Evolutionary conservation across 2,113 vertebrate genomes (phyloP).

Genomic region (Nothoprocta perdicaria): DNA sequence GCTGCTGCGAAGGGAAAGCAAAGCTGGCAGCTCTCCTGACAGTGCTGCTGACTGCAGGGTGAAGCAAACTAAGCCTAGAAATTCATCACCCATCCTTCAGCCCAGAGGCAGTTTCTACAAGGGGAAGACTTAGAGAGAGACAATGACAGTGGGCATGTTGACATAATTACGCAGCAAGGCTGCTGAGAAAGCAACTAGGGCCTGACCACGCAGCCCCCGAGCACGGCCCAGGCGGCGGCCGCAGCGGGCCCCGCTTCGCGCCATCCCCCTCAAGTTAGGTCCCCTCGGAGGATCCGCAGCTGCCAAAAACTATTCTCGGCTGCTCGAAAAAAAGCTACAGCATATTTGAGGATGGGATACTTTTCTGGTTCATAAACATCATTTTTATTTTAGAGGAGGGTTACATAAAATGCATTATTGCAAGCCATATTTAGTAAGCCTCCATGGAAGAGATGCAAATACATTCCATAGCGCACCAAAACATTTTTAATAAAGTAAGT

Average conservation of each 20-base stretch:
- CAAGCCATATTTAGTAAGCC: not conserved
- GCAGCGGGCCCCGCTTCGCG: not conserved
- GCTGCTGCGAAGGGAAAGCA: not conserved
- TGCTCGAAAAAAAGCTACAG: not conserved
- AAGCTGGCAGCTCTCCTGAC: not conserved
- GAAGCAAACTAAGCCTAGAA: not conserved
- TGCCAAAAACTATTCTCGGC: slow-evolving; percentile 46
- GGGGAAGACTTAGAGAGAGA: slow-evolving; percentile 15
- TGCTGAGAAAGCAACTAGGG: not conserved
- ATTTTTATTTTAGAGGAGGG: slow-evolving; percentile 26
- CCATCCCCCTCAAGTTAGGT: slow-evolving; percentile 8
- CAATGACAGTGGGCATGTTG: not conserved
- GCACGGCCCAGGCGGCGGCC: not conserved
- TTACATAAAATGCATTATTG: not conserved
- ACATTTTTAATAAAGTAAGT: not conserved
- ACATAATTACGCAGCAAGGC: slow-evolving; percentile 48
- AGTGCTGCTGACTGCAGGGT: not conserved
- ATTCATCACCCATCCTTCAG: slow-evolving; percentile 17
- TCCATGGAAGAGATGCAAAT: slow-evolving; percentile 5
- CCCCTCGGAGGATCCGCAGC: slow-evolving; percentile 11
- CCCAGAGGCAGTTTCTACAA: slow-evolving; percentile 16
- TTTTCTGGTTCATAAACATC: not conserved
- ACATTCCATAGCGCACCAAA: not conserved
- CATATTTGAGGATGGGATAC: slow-evolving; percentile 24
- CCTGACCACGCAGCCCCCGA: not conserved